Evolutionary conservation across 2,113 vertebrate genomes (phyloP), one percentile per base, ranked within the genome.

Genomic region (Centropristis striata): DNA sequence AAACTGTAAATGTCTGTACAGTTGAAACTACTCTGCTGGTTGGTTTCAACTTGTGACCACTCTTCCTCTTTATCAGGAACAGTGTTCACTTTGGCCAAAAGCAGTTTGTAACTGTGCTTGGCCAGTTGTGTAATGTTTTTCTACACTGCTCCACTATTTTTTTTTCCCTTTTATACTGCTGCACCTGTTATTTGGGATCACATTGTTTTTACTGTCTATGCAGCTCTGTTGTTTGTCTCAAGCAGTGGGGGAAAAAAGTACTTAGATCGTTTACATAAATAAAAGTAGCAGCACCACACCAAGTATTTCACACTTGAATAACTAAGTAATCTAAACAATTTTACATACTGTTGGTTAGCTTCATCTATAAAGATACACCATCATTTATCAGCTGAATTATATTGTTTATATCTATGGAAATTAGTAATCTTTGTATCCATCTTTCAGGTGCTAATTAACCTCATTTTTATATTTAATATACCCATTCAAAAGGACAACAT

Each of bases 31-130:
- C 16, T 0, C 18, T 5, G 7, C 12, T 25, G 2, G 8, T 14
- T 11, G 66, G 57, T 68, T 81, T 75, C 50, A 83, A 1, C 64
- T 73, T 65, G 73, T 81, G 76, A 77, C 59, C 20, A 7, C 14
- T 16, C 63, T 91, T 86, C 85, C 80, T 67, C 70, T 82, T 79
- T 72, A 15, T 20, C 25, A 1, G 12, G 4, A 32, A 32, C 32
- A 32, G 6, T 3, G 32, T 2, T 32, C 32, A 32, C n/a, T 32
- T 32, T 32, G 0, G 32, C 32, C 32, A 32, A 32, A 32, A 32
- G 8, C 13, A 20, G 7, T n/a, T 14, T 27, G 0, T 15, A 39
- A 39, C 16, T 50, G 5, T 39, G 53, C 32, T 39, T 47, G 10
- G 2, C 8, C 68, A 71, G 57, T 39, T 20, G 5, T 58, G 50